Conservation (phyloP, 1,140 invertebrate genomes). For the Macrobrachium nipponense region DNA sequence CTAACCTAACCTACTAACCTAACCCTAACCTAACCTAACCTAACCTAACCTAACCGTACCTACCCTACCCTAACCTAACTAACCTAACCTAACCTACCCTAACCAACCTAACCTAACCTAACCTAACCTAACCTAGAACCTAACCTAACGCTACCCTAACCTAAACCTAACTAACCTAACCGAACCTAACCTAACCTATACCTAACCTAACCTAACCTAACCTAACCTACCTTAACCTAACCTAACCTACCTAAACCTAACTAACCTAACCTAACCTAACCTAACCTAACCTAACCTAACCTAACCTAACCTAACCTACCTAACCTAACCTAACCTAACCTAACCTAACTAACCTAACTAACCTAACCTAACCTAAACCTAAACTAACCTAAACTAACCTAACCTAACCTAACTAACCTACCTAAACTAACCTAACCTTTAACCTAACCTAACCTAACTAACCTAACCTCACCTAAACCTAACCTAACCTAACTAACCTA, state of each 20-base stretch:
- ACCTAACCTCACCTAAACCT: conserved; percentile 1
- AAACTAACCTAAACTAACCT: background rate
- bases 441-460: conserved; percentile 5
- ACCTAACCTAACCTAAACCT: conserved; percentile 16
- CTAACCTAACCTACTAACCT: no score
- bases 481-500: conserved; percentile 15
- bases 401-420: background rate
- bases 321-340: conserved; percentile 16
- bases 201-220: conserved; percentile 8
- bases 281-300: conserved; percentile 8
- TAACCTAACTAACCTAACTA: conserved; percentile 13
- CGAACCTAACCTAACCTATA: background rate
- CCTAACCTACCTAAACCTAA: background rate
- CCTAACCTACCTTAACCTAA: background rate
- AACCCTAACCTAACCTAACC: conserved; percentile 1
- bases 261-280: conserved; percentile 14
- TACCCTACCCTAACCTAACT: no score
- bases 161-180: background rate
- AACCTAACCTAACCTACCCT: conserved; percentile 6
- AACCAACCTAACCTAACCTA: conserved; percentile 1
- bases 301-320: background rate
- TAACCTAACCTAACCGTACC: background rate
- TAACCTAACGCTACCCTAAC: background rate
- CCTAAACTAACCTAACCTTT: conserved; percentile 2
- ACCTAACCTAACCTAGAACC: conserved; percentile 11